Base-by-base conservation (phyloP, 2,113 vertebrate genomes). In the Dascyllus trimaculatus region DNA sequence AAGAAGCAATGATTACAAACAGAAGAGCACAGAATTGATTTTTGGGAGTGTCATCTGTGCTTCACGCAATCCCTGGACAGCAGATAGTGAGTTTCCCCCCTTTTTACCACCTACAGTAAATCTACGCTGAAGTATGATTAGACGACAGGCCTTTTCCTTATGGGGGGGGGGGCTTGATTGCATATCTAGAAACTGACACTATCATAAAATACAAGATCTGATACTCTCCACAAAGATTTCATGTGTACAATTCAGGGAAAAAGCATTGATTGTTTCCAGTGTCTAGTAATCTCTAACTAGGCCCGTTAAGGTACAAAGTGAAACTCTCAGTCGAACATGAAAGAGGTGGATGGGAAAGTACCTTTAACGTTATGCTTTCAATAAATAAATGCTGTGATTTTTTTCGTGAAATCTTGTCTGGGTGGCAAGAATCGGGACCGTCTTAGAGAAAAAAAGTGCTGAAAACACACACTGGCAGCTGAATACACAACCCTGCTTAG, bases 281-380 rank as follows among this genome's bases (percentile, higher is more conserved):
- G 76, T 75, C 25, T 66, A 18, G n/a, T 73, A 48, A 85, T 81
- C 73, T 84, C 73, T 59, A 80, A 69, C 66, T 57, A 48, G 81
- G 72, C 75, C 80, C 18, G 4, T 71, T 78, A 76, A 80, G 72
- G 78, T 82, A 80, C 75, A 73, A 82, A 84, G 80, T 76, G 77
- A 68, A 60, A 82, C 65, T 1, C 57, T 60, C 35, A 49, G 53
- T 58, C 1, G 25, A 26, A 64, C 13, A 21, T 18, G 1, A 35
- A 48, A 32, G 49, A 29, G 22, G 40, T 22, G 29, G 1, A 21
- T 14, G 35, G 40, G 58, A 53, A 73, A 15, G 57, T 7, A 82
- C 76, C 57, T 56, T 71, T 19, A 48, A 49, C 49, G n/a, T 9
- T 4, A 29, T 9, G 26, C 4, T 25, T 57, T 52, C 22, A 11